phyloP scores from a whole-genome alignment of 2,888 invertebrate genomes.

The Tuta absoluta region DNA sequence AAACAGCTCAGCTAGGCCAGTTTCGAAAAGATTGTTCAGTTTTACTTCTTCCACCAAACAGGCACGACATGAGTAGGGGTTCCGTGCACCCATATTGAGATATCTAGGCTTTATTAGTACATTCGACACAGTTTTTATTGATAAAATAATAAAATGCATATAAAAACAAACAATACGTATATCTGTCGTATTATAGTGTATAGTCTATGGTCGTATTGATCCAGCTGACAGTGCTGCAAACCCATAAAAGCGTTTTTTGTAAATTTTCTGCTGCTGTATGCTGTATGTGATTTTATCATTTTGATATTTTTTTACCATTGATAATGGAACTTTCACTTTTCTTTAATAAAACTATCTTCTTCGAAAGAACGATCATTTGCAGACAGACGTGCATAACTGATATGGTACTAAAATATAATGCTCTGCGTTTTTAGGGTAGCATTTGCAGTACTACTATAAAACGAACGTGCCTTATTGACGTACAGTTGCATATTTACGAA shows the following conservation, averaged over 20 bases:
- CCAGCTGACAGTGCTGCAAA: background rate
- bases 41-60: slow-evolving; percentile 13
- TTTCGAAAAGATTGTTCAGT: slow-evolving; percentile 11
- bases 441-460: background rate
- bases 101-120: background rate
- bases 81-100: background rate
- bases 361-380: no score
- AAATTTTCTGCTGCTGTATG: no score
- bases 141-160: background rate
- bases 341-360: no score
- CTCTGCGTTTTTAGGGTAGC: background rate
- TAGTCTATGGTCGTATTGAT: no score
- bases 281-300: background rate
- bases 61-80: slow-evolving; percentile 1
- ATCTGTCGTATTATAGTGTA: background rate
- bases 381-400: no score
- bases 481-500: background rate
- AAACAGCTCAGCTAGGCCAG: slow-evolving; percentile 19
- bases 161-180: background rate
- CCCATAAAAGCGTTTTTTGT: background rate
- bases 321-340: no score
- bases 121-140: background rate
- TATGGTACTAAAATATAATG: background rate
- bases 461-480: background rate
- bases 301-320: background rate